Percentiles rank a stretch among this genome's conserved stretches.
phyloP scores from a whole-genome alignment of 2,113 vertebrate genomes.

The Vidua chalybeata region DNA sequence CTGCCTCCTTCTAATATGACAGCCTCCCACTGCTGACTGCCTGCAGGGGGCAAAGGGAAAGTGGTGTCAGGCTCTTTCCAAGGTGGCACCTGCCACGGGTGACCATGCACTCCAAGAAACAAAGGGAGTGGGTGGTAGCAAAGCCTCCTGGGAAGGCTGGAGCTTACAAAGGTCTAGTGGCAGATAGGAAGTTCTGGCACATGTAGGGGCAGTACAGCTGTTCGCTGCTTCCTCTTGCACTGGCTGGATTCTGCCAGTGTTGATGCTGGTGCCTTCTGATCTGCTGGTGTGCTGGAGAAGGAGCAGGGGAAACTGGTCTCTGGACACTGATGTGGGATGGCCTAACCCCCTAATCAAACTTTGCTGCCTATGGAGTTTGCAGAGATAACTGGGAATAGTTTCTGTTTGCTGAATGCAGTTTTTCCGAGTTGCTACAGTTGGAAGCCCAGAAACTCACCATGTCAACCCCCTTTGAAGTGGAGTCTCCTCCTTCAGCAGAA shows the following conservation, averaged over 20 bases:
- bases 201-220: accelerated
- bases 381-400: not conserved
- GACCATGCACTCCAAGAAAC: not conserved
- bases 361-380: not conserved
- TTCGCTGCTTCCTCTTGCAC: not conserved
- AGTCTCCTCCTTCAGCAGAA: too few species aligned
- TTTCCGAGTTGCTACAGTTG: not conserved
- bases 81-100: not conserved
- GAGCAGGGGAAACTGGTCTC: too few species aligned
- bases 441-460: accelerated
- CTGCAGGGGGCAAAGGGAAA: not conserved
- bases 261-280: not conserved
- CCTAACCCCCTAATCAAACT: not conserved
- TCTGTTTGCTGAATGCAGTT: too few species aligned
- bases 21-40: too few species aligned
- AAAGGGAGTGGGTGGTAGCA: not conserved
- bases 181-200: not conserved
- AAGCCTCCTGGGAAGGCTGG: not conserved
- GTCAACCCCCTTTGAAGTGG: accelerated
- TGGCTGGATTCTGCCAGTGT: accelerated
- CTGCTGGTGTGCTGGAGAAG: not conserved
- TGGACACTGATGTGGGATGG: not conserved
- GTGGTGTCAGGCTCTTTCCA: not conserved
- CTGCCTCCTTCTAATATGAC: not conserved
- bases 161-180: not conserved